Evolutionary conservation across 2,797 vertebrate species (phyloP).

Genomic region (Fistularia commersonii): DNA sequence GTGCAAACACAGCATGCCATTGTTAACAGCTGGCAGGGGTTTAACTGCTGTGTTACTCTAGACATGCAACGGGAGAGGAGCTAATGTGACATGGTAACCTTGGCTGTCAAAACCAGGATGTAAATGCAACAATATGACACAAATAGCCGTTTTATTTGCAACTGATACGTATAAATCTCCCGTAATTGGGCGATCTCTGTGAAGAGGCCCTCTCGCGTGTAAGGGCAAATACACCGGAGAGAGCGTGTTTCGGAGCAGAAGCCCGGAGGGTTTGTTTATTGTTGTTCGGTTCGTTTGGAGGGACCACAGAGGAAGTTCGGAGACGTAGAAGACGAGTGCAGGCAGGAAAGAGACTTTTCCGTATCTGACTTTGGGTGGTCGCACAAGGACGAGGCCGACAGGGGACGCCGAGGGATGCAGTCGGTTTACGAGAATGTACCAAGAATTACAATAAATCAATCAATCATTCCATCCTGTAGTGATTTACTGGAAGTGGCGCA

Average conservation of each 20-base stretch:
- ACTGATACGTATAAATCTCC: slow-evolving; percentile 17
- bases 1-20: slow-evolving; percentile 61
- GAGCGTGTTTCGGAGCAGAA: background rate
- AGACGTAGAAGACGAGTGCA: too few species aligned
- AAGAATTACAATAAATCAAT: too few species aligned
- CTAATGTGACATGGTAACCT: slow-evolving; percentile 45
- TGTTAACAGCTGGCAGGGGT: slow-evolving; percentile 68
- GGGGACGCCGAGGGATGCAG: too few species aligned
- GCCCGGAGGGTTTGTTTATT: too few species aligned
- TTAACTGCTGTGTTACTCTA: slow-evolving; percentile 55
- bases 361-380: too few species aligned
- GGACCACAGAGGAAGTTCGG: background rate
- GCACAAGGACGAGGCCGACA: too few species aligned
- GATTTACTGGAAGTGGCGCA: too few species aligned
- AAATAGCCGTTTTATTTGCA: slow-evolving; percentile 35
- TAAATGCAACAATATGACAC: slow-evolving; percentile 41
- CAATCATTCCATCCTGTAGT: too few species aligned
- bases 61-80: slow-evolving; percentile 47
- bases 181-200: slow-evolving; percentile 19
- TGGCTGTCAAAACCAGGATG: slow-evolving; percentile 45
- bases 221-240: background rate
- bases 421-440: too few species aligned
- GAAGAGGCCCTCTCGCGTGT: background rate
- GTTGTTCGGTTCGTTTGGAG: background rate
- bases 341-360: too few species aligned